Conservation (phyloP, 30 jellyfish, hydroid and myxozoan species). For the Mastigias papua region DNA sequence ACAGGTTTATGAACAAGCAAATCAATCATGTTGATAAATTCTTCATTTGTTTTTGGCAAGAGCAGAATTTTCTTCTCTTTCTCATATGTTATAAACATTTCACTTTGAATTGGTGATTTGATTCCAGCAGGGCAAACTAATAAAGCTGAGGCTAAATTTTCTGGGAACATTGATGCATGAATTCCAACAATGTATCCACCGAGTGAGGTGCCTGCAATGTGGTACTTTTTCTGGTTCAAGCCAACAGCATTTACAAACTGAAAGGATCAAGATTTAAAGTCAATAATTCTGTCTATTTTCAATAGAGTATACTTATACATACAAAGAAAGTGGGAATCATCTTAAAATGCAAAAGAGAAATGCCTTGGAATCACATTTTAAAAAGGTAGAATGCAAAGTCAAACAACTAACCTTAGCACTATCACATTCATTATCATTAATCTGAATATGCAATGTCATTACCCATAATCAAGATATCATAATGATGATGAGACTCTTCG, state of each 20-base stretch:
- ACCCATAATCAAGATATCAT: not conserved
- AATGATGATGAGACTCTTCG: not conserved
- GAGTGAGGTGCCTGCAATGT: constrained; percentile 72
- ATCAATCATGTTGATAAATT: constrained; percentile 60
- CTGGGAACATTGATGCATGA: constrained; percentile 71
- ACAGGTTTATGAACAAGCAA: constrained; percentile 65
- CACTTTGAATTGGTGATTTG: constrained; percentile 44
- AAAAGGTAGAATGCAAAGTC: too few relatives aligned
- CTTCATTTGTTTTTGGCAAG: constrained; percentile 72
- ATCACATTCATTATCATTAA: not conserved
- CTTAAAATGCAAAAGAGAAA: too few relatives aligned
- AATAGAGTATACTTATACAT: too few relatives aligned
- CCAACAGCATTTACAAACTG: constrained; percentile 85
- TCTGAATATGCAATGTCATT: not conserved
- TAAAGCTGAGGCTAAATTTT: constrained; percentile 43
- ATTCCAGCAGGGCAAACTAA: constrained; percentile 85
- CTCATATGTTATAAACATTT: constrained; percentile 34
- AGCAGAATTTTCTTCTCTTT: constrained; percentile 46
- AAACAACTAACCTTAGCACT: too few relatives aligned
- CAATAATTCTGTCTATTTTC: not conserved
- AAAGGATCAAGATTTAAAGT: not conserved
- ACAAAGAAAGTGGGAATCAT: too few relatives aligned
- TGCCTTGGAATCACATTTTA: too few relatives aligned
- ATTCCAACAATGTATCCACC: constrained; percentile 88
- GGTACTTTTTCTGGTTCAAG: constrained; percentile 66